Evolutionary conservation across 2,797 vertebrate species (phyloP), one percentile per base, ranked within the genome.

Genomic region (Menidia menidia): DNA sequence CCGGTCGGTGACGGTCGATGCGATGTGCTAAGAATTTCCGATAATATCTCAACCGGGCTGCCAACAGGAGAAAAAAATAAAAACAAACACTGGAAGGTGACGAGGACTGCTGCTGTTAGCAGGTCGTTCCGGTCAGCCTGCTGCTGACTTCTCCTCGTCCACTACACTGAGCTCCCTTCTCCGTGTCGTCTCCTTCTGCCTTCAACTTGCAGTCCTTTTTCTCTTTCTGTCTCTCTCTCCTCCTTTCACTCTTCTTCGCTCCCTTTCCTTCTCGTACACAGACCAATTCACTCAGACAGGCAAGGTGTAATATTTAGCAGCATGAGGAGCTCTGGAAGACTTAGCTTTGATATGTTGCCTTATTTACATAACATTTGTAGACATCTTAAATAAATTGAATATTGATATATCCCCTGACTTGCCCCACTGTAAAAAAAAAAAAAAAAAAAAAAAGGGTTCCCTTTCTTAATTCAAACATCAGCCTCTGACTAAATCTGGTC

Each of bases 51-150:
- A 32, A 45, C 10, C 0, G 32, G 60, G 58, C 45, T 4, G 56
- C 4, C 16, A 50, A 31, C 9, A n/a, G 12, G 32, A 2, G 25
- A 25, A 25, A 25, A 25, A 25, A 25, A 25, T n/a, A n/a, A n/a
- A n/a, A n/a, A n/a, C n/a, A 25, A 19, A n/a, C 6, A 1, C 4
- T 10, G 63, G 52, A 15, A 15, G 0, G 39, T 31, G 16, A 2
- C 39, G 39, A n/a, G 64, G 56, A 67, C 61, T 54, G 60, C 0
- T 18, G 52, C 14, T 74, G 32, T 35, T n/a, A 4, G 25, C 32
- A 68, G 76, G 75, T 75, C 62, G 76, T 13, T 41, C 52, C 25
- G 30, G 51, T 64, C 16, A 72, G 78, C 25, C 1, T 25, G 16
- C 56, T 3, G 43, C 53, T 57, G 52, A 32, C 51, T 48, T 69